A percentile compares a stretch with the other conserved stretches of the same genome.
Conservation (phyloP, 2,113 vertebrate species). For the Microtus montanus region DNA sequence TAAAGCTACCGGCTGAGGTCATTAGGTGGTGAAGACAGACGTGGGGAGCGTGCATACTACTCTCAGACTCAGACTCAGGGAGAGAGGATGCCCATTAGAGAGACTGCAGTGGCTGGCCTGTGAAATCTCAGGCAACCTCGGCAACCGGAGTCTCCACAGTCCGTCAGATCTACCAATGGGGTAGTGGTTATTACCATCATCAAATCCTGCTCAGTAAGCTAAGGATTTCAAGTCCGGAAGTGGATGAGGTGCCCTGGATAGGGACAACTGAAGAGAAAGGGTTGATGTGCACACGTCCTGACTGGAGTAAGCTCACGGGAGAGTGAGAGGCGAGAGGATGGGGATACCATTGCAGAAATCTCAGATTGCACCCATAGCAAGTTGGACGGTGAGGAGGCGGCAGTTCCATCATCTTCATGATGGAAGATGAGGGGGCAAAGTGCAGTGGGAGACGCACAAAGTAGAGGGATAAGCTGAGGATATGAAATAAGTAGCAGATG, state of each 20-base stretch:
- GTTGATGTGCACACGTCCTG: neutral
- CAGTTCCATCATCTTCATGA: neutral
- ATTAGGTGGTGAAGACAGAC: neutral
- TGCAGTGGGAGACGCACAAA: neutral
- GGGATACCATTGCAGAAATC: neutral
- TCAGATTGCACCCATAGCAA: neutral
- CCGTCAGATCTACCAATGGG: neutral
- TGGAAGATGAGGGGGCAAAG: neutral
- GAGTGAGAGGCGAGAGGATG: neutral
- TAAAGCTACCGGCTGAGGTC: neutral
- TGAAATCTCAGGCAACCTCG: neutral
- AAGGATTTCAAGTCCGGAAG: neutral
- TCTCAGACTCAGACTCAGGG: neutral
- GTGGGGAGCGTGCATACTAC: neutral
- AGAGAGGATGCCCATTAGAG: neutral
- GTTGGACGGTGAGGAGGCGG: neutral
- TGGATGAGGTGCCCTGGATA: neutral
- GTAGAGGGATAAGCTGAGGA: neutral
- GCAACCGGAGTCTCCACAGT: neutral
- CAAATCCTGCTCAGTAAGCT: neutral
- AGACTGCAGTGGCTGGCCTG: neutral
- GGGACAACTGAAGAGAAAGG: neutral
- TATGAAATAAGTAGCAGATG: neutral
- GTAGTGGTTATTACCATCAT: neutral
- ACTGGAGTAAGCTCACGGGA: neutral